Percentiles rank a stretch among this genome's conserved stretches.
These are phyloP conservation scores for Willowsia nigromaculata DNA, from an alignment of 2,888 invertebrate species.

Conservation along the genomic window DNA sequence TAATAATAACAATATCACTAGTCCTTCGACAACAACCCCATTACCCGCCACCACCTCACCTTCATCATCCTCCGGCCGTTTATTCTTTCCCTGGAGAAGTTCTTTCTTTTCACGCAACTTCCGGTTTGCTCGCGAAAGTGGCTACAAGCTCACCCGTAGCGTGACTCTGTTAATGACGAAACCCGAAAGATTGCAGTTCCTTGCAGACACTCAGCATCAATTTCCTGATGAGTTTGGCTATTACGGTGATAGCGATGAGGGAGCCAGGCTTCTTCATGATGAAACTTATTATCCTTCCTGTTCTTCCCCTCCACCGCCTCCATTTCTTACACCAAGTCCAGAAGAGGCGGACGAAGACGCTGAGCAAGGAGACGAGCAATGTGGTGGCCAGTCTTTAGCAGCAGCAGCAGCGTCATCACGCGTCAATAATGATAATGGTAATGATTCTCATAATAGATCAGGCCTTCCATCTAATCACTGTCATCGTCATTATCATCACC, in stretches of 20 bases:
- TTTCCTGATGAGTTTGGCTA: conserved; percentile 62
- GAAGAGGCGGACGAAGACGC: conserved; percentile 31
- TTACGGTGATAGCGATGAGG: conserved; percentile 60
- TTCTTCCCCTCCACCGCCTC: conserved; percentile 58
- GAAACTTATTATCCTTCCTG: conserved; percentile 50
- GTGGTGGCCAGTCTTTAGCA: neutral
- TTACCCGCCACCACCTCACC: conserved; percentile 14
- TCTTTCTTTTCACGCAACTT: conserved; percentile 57
- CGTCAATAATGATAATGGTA: conserved; percentile 42
- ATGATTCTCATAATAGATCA: conserved; percentile 19
- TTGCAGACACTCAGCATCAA: conserved; percentile 51
- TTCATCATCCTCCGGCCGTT: conserved; percentile 44
- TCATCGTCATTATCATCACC: conserved; percentile 49
- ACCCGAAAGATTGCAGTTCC: conserved; percentile 59
- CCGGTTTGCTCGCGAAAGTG: conserved; percentile 53
- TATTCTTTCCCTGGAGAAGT: conserved; percentile 44
- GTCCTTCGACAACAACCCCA: neutral
- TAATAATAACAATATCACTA: conserved; percentile 18
- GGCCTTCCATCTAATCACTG: conserved; percentile 14
- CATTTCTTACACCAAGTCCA: conserved; percentile 53
- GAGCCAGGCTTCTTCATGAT: conserved; percentile 51
- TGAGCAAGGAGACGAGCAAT: neutral
- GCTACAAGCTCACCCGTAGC: conserved; percentile 70
- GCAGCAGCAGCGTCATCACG: neutral
- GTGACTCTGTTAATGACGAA: conserved; percentile 74